A percentile compares a stretch with the other conserved stretches of the same genome.
Evolutionary conservation across 1,140 invertebrate genomes (phyloP).

Genomic region (Thaumetopoea pityocampa): DNA sequence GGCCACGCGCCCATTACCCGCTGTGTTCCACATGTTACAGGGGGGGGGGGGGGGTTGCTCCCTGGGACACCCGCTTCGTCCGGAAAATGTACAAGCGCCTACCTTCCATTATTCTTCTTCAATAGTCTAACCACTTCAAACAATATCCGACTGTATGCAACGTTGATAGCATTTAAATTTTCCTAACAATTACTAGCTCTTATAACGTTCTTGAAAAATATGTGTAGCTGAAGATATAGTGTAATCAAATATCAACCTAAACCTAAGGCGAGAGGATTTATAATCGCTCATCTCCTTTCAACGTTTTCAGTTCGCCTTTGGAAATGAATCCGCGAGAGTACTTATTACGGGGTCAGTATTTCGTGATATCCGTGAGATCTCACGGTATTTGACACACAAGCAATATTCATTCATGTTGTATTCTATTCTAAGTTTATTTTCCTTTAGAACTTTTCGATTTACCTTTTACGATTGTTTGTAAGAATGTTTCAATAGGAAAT

Average conservation of each 20-base stretch:
- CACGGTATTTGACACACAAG: conserved; percentile 5
- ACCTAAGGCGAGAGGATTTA: conserved; percentile 21
- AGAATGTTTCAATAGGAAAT: conserved; percentile 19
- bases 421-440: conserved; percentile 16
- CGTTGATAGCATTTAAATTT: conserved; percentile 20
- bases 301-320: conserved; percentile 10
- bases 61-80: too few species aligned
- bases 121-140: conserved; percentile 24
- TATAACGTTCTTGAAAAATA: conserved; percentile 9
- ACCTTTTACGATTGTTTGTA: conserved; percentile 18
- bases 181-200: conserved; percentile 7
- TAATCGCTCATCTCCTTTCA: conserved; percentile 23
- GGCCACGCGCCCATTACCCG: conserved; percentile 11
- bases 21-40: conserved; percentile 13
- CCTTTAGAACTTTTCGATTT: conserved; percentile 9
- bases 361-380: conserved; percentile 13
- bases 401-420: conserved; percentile 24
- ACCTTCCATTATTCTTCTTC: conserved; percentile 20
- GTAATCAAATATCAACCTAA: conserved; percentile 28
- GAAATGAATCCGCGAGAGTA: conserved; percentile 29
- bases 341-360: conserved; percentile 22
- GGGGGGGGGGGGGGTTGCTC: conserved; percentile 5
- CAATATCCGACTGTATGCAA: conserved; percentile 16
- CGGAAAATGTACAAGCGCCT: conserved; percentile 24
- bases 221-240: conserved; percentile 2